Base-by-base conservation (phyloP, 2,797 vertebrate species). In the Phoxinus dragarum region DNA sequence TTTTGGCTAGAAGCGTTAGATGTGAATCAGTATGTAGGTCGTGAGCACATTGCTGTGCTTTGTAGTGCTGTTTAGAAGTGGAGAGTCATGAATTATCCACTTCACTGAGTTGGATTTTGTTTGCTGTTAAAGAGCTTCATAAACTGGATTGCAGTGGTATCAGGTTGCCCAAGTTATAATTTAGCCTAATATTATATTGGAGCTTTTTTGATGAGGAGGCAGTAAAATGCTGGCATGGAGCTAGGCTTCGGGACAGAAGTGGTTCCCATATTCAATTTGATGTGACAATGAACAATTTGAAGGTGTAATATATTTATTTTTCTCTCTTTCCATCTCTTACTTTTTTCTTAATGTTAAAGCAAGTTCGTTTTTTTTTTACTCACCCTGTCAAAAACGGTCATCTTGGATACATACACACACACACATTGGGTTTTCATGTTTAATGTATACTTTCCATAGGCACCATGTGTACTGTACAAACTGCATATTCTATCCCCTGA, bases 61-160 rank as follows among this genome's bases (percentile, higher is more conserved):
- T 82, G 68, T 64, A 75, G 79, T 56, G 49, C n/a, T 76, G 47
- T 86, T 34, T 34, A 86, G 66, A 82, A 71, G 38, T 78, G 76
- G 77, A 88, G 61, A 64, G 66, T 67, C 84, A 85, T 83, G 66
- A 86, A 88, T 89, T 81, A 86, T 85, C 75, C 61, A 86, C 87
- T 82, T 85, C 67, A 86, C 80, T 34, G 54, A 72, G 36, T 36
- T 84, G 52, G 68, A 52, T 66, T 86, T 64, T 83, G 61, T 83
- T 85, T 73, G 71, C 77, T 71, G 12, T 81, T 59, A 11, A 49
- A 74, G 69, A 56, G 61, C 82, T 74, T 79, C 80, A 73, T 78
- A 52, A 52, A 66, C 38, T 27, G 66, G 40, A 40, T 59, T 78
- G 80, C 71, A 31, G 23, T 47, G 78, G 19, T 68, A 54, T 73